Conservation (phyloP, 1,140 invertebrate genomes). For the Drosophila mayri region DNA sequence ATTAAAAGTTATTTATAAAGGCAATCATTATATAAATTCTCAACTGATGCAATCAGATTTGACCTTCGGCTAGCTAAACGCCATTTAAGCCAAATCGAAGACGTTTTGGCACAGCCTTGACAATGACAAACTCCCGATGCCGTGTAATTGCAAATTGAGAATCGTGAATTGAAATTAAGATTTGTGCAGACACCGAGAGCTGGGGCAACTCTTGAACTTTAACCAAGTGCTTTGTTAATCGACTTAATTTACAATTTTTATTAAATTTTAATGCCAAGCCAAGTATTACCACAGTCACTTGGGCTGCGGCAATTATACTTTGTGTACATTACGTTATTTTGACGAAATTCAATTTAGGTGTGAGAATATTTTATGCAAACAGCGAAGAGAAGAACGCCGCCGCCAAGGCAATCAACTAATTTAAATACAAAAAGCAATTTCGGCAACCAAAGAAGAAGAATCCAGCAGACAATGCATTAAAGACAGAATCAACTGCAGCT, state of each 20-base stretch:
- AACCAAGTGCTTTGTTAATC: constrained; percentile 54
- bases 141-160: constrained; percentile 76
- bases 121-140: constrained; percentile 64
- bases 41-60: constrained; percentile 3
- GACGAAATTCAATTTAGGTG: constrained; percentile 73
- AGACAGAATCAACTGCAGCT: constrained; percentile 48
- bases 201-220: constrained; percentile 64
- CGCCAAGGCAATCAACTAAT: constrained; percentile 76
- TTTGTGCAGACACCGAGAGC: constrained; percentile 25
- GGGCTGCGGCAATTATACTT: constrained; percentile 46
- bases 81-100: constrained; percentile 43
- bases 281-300: constrained; percentile 4
- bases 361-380: constrained; percentile 66
- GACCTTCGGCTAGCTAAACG: constrained; percentile 35
- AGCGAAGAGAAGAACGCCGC: constrained; percentile 43
- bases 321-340: constrained; percentile 50
- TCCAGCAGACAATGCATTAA: constrained; percentile 62
- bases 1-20: constrained; percentile 24
- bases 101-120: constrained; percentile 57
- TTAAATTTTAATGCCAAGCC: constrained; percentile 60
- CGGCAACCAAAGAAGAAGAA: constrained; percentile 40
- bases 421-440: constrained; percentile 76
- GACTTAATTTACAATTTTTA: constrained; percentile 52
- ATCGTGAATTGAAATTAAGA: constrained; percentile 67
- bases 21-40: constrained; percentile 27